phyloP scores from a whole-genome alignment of 23 tunicate genomes.

The Halocynthia aurantium region DNA sequence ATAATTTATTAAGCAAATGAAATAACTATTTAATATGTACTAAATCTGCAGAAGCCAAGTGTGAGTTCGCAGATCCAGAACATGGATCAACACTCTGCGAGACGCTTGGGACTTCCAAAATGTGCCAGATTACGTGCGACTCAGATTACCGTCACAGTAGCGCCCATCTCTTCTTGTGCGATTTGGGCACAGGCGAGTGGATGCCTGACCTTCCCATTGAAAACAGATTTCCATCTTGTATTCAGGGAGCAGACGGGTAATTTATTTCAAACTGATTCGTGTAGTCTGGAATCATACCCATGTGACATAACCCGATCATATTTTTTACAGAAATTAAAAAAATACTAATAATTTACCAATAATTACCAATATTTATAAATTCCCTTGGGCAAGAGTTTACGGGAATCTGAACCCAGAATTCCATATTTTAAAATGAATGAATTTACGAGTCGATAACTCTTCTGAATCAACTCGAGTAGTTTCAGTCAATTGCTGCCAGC shows the following conservation, averaged over 20 bases:
- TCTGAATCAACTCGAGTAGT: too few species aligned
- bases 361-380: background rate
- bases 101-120: conserved; percentile 39
- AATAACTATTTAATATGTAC: background rate
- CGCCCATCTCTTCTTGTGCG: conserved; percentile 88
- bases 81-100: conserved; percentile 57
- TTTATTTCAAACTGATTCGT: background rate
- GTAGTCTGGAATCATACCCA: too few species aligned
- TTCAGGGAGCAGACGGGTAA: conserved; percentile 69
- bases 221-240: conserved; percentile 63
- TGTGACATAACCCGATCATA: background rate
- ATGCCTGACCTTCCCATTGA: conserved; percentile 62
- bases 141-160: conserved; percentile 74
- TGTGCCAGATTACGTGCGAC: conserved; percentile 67
- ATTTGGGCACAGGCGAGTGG: conserved; percentile 80
- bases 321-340: background rate
- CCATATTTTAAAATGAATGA: too few species aligned
- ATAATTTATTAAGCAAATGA: background rate
- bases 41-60: conserved; percentile 41
- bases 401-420: too few species aligned
- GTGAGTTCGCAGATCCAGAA: conserved; percentile 59
- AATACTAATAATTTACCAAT: background rate
- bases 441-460: too few species aligned
- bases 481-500: too few species aligned
- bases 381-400: too few species aligned